Percentiles rank a stretch among this genome's conserved stretches.
Evolutionary conservation across 2,888 invertebrate genomes (phyloP).

Genomic region (Nomada goodeniana): DNA sequence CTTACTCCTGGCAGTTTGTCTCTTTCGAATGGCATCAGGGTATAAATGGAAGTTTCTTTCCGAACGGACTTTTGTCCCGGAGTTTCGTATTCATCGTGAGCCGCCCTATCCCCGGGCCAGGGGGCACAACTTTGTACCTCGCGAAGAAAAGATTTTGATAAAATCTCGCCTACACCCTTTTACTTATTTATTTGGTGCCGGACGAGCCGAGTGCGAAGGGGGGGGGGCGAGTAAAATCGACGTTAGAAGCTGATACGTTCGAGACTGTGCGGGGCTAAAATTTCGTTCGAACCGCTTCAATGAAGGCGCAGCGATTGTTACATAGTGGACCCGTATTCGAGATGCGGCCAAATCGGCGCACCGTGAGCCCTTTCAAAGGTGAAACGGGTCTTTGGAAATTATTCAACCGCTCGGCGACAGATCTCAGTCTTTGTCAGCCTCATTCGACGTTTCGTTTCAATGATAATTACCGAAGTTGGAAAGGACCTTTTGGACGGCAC

Average conservation of each 20-base stretch:
- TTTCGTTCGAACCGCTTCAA: background rate
- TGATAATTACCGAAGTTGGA: conserved; percentile 20
- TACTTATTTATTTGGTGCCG: conserved; percentile 36
- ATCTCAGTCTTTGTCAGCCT: conserved; percentile 1
- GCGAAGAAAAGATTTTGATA: conserved; percentile 48
- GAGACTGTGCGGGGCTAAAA: background rate
- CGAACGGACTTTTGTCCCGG: conserved; percentile 48
- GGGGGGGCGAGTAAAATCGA: background rate
- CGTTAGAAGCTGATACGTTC: background rate
- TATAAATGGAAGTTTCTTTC: conserved; percentile 54
- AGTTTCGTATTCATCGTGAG: conserved; percentile 47
- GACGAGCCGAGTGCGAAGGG: background rate
- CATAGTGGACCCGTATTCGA: conserved; percentile 45
- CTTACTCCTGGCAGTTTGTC: conserved; percentile 47
- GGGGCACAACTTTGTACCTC: conserved; percentile 8
- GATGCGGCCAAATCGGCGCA: background rate
- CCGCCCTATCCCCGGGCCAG: background rate
- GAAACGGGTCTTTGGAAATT: conserved; percentile 12
- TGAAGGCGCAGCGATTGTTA: conserved; percentile 7
- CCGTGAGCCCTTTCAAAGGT: background rate
- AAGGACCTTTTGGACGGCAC: background rate
- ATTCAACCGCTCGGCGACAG: conserved; percentile 2
- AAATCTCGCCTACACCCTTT: conserved; percentile 22
- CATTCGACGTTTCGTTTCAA: conserved; percentile 5
- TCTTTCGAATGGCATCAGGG: conserved; percentile 50